Conservation (phyloP, 2,888 invertebrate genomes). For the Mayetiola destructor region DNA sequence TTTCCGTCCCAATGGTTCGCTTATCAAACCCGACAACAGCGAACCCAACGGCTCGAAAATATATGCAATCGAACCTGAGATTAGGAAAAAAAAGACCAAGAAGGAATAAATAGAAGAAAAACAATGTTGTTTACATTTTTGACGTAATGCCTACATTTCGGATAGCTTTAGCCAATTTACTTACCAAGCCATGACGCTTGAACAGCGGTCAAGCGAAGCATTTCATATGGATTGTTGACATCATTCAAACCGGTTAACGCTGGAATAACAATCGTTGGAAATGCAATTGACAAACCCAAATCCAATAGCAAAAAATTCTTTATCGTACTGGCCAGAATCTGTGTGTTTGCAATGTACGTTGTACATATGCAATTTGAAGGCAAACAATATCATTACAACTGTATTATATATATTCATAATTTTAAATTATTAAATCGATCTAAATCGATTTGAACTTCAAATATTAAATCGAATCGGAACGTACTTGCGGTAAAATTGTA, state of each 20-base stretch:
- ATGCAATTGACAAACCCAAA: slow-evolving; percentile 42
- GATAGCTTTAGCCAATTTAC: slow-evolving; percentile 18
- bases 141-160: not conserved
- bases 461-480: too few species aligned
- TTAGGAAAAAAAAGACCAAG: too few species aligned
- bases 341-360: too few species aligned
- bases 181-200: slow-evolving; percentile 47
- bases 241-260: slow-evolving; percentile 39
- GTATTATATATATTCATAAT: too few species aligned
- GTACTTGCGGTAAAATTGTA: too few species aligned
- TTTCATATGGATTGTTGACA: slow-evolving; percentile 19
- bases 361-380: too few species aligned
- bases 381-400: too few species aligned
- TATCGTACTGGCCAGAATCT: slow-evolving; percentile 41
- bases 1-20: not conserved
- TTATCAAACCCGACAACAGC: slow-evolving; percentile 38
- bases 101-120: too few species aligned
- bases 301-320: slow-evolving; percentile 41
- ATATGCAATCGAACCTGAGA: slow-evolving; percentile 40
- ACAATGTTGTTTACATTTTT: not conserved
- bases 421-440: too few species aligned
- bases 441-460: too few species aligned
- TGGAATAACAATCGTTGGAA: slow-evolving; percentile 44
- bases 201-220: slow-evolving; percentile 37
- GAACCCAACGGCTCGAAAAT: slow-evolving; percentile 44